phyloP scores from a whole-genome alignment of 1,140 invertebrate genomes.

The Caenorhabditis inopinata region DNA sequence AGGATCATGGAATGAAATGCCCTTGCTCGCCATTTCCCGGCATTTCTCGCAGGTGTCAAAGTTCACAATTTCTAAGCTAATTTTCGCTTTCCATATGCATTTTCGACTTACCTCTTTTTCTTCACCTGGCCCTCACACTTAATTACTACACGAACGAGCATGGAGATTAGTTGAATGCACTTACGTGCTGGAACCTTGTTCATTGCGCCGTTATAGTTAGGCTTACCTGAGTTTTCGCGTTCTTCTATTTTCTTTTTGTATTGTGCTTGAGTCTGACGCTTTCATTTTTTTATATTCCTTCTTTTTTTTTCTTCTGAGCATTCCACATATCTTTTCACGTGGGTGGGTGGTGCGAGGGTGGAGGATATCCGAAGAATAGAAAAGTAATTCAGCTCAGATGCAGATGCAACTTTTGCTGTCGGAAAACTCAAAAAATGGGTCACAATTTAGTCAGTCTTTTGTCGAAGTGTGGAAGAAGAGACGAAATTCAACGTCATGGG shows the following conservation, averaged over 20 bases:
- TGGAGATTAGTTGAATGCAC: too few relatives aligned
- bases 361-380: slow-evolving; percentile 15
- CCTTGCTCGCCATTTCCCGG: not conserved
- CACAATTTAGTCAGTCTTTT: slow-evolving; percentile 27
- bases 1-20: not conserved
- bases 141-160: not conserved
- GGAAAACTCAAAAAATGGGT: slow-evolving; percentile 4
- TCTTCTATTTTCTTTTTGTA: not conserved
- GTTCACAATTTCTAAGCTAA: too few relatives aligned
- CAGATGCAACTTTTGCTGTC: slow-evolving; percentile 8
- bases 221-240: not conserved
- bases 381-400: slow-evolving; percentile 20
- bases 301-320: not conserved
- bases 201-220: too few relatives aligned
- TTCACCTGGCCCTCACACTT: not conserved
- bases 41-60: not conserved
- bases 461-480: not conserved
- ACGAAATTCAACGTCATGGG: not conserved
- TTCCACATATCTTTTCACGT: not conserved
- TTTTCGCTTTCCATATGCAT: not conserved
- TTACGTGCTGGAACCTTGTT: too few relatives aligned
- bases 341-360: slow-evolving; percentile 20
- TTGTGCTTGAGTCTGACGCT: not conserved
- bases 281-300: not conserved
- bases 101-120: not conserved